phyloP scores from a whole-genome alignment of 2,113 vertebrate genomes.

The Sialia sialis region DNA sequence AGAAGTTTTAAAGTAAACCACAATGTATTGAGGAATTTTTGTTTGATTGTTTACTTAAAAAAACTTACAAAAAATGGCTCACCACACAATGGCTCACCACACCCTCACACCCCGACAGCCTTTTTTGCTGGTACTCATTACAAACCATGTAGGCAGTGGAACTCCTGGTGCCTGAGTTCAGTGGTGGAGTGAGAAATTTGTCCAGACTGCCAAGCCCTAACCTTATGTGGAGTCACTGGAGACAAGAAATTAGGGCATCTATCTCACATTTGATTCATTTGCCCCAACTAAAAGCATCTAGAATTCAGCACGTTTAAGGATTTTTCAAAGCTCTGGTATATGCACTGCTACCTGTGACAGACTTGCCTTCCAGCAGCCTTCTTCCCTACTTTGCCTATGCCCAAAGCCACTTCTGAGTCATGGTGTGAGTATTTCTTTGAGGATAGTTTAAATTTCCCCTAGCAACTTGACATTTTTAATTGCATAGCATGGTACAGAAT shows the following conservation, averaged over 20 bases:
- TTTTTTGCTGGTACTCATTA: background rate
- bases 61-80: background rate
- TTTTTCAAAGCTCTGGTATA: background rate
- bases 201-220: background rate
- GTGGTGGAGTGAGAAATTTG: background rate
- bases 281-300: background rate
- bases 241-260: background rate
- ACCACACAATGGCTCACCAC: background rate
- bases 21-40: background rate
- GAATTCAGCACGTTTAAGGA: background rate
- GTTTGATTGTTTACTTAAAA: background rate
- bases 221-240: background rate
- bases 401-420: background rate
- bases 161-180: background rate
- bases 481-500: background rate
- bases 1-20: background rate
- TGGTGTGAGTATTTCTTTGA: background rate
- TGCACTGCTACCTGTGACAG: background rate
- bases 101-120: background rate
- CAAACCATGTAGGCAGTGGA: background rate
- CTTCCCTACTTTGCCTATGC: background rate
- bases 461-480: slow-evolving; percentile 17
- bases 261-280: background rate
- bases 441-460: background rate
- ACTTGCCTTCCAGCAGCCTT: background rate